A percentile compares a stretch with the other conserved stretches of the same genome.
Evolutionary conservation across 92 coral and sea anemone genomes (phyloP).

Genomic region (Epizoanthus scotinus): DNA sequence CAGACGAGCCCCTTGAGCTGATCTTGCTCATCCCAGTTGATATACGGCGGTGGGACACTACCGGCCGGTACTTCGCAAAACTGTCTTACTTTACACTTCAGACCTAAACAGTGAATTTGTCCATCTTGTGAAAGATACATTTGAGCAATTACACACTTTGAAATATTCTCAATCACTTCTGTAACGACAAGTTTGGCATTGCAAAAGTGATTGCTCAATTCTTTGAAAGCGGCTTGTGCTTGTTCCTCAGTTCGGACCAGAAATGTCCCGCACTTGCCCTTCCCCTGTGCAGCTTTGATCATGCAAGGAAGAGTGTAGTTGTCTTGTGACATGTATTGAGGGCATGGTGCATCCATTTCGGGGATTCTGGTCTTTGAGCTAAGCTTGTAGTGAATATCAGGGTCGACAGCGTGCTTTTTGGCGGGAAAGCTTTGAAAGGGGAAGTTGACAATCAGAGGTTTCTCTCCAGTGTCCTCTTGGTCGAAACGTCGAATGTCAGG

Average conservation of each 20-base stretch:
- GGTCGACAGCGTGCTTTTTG: constrained; percentile 77
- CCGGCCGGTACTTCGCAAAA: constrained; percentile 45
- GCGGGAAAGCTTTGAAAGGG: constrained; percentile 78
- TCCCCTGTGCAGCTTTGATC: constrained; percentile 83
- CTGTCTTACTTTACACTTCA: constrained; percentile 52
- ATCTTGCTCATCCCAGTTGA: constrained; percentile 72
- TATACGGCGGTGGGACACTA: constrained; percentile 50
- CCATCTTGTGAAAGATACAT: constrained; percentile 74
- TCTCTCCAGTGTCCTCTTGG: constrained; percentile 59
- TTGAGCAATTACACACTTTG: constrained; percentile 68
- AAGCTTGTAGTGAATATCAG: constrained; percentile 76
- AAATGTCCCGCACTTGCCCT: constrained; percentile 74
- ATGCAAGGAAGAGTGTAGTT: constrained; percentile 76
- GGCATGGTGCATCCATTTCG: constrained; percentile 76
- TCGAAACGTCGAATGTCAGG: constrained; percentile 63
- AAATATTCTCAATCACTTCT: constrained; percentile 66
- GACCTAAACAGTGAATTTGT: constrained; percentile 71
- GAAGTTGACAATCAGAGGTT: constrained; percentile 62
- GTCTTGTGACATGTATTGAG: constrained; percentile 74
- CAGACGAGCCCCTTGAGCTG: constrained; percentile 56
- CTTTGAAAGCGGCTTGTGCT: constrained; percentile 53
- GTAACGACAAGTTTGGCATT: constrained; percentile 68
- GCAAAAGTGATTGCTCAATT: constrained; percentile 57
- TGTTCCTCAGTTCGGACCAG: constrained; percentile 63
- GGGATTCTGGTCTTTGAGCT: constrained; percentile 78